Percentiles rank a stretch among this genome's conserved stretches.
Evolutionary conservation across 2,797 vertebrate genomes (phyloP).

Genomic region (Neoniphon sammara): DNA sequence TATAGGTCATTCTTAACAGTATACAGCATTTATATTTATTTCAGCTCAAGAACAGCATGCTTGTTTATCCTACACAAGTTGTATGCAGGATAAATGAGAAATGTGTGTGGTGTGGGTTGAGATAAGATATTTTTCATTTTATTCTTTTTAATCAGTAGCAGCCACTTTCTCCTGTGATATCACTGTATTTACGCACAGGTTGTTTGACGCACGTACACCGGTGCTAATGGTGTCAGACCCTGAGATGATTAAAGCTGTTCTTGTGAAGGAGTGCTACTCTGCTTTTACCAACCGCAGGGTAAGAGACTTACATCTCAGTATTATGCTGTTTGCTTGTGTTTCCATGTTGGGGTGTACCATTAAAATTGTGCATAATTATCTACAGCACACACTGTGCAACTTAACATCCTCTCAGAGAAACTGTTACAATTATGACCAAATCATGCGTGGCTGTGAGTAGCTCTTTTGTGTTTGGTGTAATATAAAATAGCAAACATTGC

Average conservation of each 20-base stretch:
- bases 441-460: too few species aligned
- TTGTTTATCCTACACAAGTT: too few species aligned
- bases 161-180: neutral
- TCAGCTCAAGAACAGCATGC: too few species aligned
- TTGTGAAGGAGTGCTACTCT: conserved; percentile 83
- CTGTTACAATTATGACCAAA: too few species aligned
- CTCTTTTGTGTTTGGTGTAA: too few species aligned
- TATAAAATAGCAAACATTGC: too few species aligned
- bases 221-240: conserved; percentile 75
- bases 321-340: neutral
- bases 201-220: conserved; percentile 76
- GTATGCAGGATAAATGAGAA: too few species aligned
- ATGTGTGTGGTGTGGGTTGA: neutral
- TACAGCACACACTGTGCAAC: too few species aligned
- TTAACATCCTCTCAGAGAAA: too few species aligned
- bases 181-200: conserved; percentile 55
- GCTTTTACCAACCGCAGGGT: conserved; percentile 84
- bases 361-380: too few species aligned
- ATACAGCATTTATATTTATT: too few species aligned
- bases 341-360: neutral
- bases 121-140: neutral
- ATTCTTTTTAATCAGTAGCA: neutral
- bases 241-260: conserved; percentile 78
- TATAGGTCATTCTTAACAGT: too few species aligned
- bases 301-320: conserved; percentile 18